Evolutionary conservation across 92 coral and sea anemone species (phyloP).

Genomic region (Phenganax subtilis): DNA sequence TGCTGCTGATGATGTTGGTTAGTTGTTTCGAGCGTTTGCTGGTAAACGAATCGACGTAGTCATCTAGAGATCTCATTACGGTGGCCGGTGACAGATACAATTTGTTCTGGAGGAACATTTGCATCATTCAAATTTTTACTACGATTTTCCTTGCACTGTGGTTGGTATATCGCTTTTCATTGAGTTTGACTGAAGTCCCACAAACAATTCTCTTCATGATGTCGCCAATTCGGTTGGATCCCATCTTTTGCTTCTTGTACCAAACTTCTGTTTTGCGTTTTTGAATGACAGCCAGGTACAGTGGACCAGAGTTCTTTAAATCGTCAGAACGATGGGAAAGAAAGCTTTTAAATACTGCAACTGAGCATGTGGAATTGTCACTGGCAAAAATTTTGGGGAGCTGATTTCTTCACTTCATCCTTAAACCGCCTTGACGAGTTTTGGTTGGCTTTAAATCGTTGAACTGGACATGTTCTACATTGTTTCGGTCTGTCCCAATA

Average conservation of each 20-base stretch:
- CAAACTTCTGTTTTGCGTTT: slow-evolving; percentile 22
- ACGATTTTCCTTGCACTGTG: slow-evolving; percentile 40
- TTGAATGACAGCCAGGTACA: slow-evolving; percentile 39
- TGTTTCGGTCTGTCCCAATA: too few species aligned
- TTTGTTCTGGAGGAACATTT: slow-evolving; percentile 33
- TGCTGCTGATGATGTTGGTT: slow-evolving; percentile 4
- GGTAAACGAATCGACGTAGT: slow-evolving; percentile 35
- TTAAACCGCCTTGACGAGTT: slow-evolving; percentile 44
- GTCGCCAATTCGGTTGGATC: background rate
- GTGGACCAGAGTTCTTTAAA: slow-evolving; percentile 34
- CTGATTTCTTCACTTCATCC: slow-evolving; percentile 5
- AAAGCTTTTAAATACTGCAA: slow-evolving; percentile 41
- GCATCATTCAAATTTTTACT: slow-evolving; percentile 38
- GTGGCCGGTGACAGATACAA: slow-evolving; percentile 42
- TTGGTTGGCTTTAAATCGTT: slow-evolving; percentile 41
- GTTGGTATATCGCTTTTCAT: slow-evolving; percentile 25
- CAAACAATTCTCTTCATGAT: slow-evolving; percentile 1
- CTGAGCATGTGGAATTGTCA: slow-evolving; percentile 34
- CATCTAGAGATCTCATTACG: slow-evolving; percentile 45
- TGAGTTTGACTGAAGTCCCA: background rate
- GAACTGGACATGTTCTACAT: background rate
- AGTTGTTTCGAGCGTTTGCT: slow-evolving; percentile 14
- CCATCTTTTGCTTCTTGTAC: background rate
- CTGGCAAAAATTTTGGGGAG: slow-evolving; percentile 47
- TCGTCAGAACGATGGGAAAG: slow-evolving; percentile 39